Evolutionary conservation across 2,888 invertebrate species (phyloP).

Genomic region (Muschampia plurimacula): DNA sequence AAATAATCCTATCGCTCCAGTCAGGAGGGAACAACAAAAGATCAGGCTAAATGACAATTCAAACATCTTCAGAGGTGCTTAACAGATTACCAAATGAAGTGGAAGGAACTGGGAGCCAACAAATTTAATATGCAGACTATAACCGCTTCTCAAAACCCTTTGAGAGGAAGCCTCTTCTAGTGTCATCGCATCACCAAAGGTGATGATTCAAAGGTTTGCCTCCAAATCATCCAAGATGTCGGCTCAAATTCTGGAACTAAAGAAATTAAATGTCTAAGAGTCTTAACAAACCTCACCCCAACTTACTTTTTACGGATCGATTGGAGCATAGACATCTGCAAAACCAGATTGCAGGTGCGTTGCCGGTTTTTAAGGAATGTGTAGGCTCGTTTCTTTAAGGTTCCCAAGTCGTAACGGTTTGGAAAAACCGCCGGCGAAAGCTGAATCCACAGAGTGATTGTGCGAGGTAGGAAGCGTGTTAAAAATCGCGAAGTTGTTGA

Average conservation of each 20-base stretch:
- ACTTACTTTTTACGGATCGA: background rate
- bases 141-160: background rate
- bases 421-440: too few species aligned
- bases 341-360: too few species aligned
- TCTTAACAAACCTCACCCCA: background rate
- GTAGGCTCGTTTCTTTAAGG: too few species aligned
- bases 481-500: too few species aligned
- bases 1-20: background rate
- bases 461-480: too few species aligned
- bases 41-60: background rate
- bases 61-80: background rate
- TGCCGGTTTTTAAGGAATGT: too few species aligned
- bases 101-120: background rate
- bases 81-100: background rate
- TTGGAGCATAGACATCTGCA: too few species aligned
- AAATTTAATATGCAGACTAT: background rate
- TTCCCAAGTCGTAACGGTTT: too few species aligned
- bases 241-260: background rate
- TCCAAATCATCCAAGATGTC: background rate
- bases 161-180: background rate
- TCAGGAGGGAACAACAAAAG: background rate
- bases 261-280: background rate
- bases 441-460: too few species aligned
- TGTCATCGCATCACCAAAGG: background rate
- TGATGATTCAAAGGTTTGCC: background rate